Evolutionary conservation across 2,888 invertebrate species (phyloP).

Genomic region (Myopa tessellatipennis): DNA sequence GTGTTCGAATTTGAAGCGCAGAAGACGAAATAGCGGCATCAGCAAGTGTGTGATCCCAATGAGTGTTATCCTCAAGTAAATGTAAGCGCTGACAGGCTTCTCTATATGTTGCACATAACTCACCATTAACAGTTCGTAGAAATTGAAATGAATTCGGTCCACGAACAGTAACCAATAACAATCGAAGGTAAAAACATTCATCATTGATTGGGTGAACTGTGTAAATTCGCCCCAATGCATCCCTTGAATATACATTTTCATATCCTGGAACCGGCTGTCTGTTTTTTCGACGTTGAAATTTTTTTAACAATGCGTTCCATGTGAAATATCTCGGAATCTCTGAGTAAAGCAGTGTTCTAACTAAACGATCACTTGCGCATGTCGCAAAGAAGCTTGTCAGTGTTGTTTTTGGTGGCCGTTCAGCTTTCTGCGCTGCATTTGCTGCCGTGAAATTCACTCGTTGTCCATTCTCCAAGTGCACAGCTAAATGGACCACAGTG

Average conservation of each 20-base stretch:
- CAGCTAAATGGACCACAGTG: conserved; percentile 47
- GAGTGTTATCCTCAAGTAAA: too few relatives aligned
- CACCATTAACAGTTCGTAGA: background rate
- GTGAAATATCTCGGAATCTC: conserved; percentile 53
- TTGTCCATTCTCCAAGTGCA: conserved; percentile 32
- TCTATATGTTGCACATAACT: conserved; percentile 56
- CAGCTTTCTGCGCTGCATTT: conserved; percentile 44
- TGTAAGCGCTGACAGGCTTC: conserved; percentile 59
- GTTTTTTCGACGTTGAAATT: conserved; percentile 52
- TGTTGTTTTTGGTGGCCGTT: conserved; percentile 33
- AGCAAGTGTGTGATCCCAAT: conserved; percentile 32
- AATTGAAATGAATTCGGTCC: background rate
- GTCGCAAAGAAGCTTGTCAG: conserved; percentile 30
- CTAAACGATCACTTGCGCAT: conserved; percentile 47
- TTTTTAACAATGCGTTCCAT: conserved; percentile 51
- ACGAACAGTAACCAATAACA: conserved; percentile 2
- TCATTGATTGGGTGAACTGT: conserved; percentile 7
- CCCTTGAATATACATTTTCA: background rate
- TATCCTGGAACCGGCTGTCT: conserved; percentile 39
- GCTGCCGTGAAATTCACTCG: conserved; percentile 58
- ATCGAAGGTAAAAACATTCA: background rate
- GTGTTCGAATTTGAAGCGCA: conserved; percentile 42
- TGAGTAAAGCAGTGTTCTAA: conserved; percentile 57
- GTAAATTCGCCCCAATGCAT: conserved; percentile 1
- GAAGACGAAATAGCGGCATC: conserved; percentile 29